Evolutionary conservation across 2,113 vertebrate genomes (phyloP), one percentile per base, ranked within the genome.

Genomic region (Gadus chalcogrammus): DNA sequence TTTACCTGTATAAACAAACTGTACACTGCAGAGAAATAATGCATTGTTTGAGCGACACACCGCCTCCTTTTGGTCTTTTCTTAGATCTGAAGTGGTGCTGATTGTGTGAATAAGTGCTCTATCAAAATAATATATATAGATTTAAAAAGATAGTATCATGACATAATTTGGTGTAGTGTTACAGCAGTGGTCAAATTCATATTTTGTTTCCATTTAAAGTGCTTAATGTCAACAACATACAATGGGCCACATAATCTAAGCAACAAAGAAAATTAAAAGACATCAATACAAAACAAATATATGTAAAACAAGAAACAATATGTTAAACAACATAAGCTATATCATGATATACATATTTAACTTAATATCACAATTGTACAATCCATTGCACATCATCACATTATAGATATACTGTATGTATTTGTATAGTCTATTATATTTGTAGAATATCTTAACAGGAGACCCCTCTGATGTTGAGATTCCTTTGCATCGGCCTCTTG

Each of bases 331-430:
- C 83, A 86, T 87, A 91, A 88, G 75, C 88, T 73, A 67, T 58
- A 48, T 48, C 42, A 91, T 88, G 87, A 88, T 84, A n/a, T n/a
- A 87, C 75, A 87, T 91, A 77, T 74, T 48, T 82, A 91, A 91
- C 81, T 92, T 86, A 93, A 89, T 72, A 76, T 91, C 94, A 95
- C 94, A 94, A 91, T 74, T 89, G 85, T 87, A 93, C 93, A 92
- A 91, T 90, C 92, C 93, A 97, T 96, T 97, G 96, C 96, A 97
- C 96, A 90, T 96, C 74, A 93, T 95, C 95, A 95, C 94, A 78
- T 92, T 84, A 90, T 79, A 48, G 42, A 83, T 81, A 84, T 85
- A 88, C 78, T 75, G 72, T 83, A 72, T 69, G 22, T 77, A 74
- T 79, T 68, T 84, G 77, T 82, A 79, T 81, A 79, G 76, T 79